Evolutionary conservation across 2,113 vertebrate species (phyloP), one percentile per base, ranked within the genome.

Genomic region (Coptodon bakossiorum): DNA sequence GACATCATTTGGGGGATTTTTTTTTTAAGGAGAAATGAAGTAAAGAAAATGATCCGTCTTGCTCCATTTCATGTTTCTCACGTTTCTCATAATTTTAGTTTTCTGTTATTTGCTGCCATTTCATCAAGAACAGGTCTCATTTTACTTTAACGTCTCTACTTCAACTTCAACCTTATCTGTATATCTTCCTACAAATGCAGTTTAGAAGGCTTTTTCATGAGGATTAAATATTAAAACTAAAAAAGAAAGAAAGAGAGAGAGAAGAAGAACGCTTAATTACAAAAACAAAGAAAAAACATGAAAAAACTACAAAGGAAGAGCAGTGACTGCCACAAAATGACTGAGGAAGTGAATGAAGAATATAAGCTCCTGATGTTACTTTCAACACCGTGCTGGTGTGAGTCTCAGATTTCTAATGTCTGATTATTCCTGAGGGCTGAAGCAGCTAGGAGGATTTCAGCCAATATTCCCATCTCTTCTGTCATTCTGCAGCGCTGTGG

Each of bases 1-100:
- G 89, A 93, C 90, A 80, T 93, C 90, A 94, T 68, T 0, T 68
- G 3, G 1, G 9, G 19, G 61, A 80, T 50, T 43, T 43, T 38
- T 68, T 40, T 52, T 52, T 19, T 14, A 9, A 19, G 5, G 36
- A 57, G 82, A 52, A 52, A 24, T 31, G 3, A 34, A 66, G 3
- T 4, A 19, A 52, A 71, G 57, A 36, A 45, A 56, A 7, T 9
- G 14, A 48, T 76, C 53, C 17, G 9, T 57, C 52, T 9, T 0
- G 1, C 4, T 52, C 10, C 36, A 53, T 14, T 50, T 38, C 43
- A 29, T 54, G 19, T 6, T 31, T 66, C 19, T 63, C 4, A 17
- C 5, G 0, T 59, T 40, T 61, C 27, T 54, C 4, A 17, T 27
- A 3, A 31, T 36, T 9, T 14, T 27, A 1, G 22, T 34, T 24